These are phyloP conservation scores for Pseudochromis fuscus DNA, from an alignment of 2,797 vertebrate species.

Conservation along the genomic window DNA sequence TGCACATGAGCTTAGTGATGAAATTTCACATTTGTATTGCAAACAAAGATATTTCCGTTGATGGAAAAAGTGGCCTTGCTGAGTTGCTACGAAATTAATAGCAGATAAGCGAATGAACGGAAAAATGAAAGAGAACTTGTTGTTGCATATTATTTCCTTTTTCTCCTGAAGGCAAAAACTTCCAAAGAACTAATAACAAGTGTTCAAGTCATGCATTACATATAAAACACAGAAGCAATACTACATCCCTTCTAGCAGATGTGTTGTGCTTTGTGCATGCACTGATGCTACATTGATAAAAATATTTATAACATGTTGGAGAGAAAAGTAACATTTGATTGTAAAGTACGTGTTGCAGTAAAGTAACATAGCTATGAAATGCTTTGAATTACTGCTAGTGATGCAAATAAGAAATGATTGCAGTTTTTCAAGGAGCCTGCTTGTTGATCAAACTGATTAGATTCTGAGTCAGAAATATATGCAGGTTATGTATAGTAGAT, in stretches of 20 bases:
- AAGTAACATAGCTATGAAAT: background rate
- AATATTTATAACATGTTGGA: background rate
- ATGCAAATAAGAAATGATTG: background rate
- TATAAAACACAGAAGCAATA: background rate
- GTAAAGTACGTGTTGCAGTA: background rate
- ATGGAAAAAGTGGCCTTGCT: background rate
- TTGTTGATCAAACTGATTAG: background rate
- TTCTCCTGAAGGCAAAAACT: background rate
- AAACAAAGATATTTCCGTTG: slow-evolving; percentile 12
- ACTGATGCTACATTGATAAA: background rate
- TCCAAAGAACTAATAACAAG: background rate
- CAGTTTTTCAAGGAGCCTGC: background rate
- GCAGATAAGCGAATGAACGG: slow-evolving; percentile 17
- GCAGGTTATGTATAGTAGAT: background rate
- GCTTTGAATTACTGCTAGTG: background rate
- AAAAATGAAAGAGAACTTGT: slow-evolving; percentile 14
- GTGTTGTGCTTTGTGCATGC: background rate
- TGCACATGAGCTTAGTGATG: slow-evolving; percentile 1
- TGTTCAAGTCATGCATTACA: background rate
- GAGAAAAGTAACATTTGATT: background rate
- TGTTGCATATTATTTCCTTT: slow-evolving; percentile 10
- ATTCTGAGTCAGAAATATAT: slow-evolving; percentile 1
- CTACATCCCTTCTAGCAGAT: background rate
- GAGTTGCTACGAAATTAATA: slow-evolving; percentile 10
- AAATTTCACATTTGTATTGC: slow-evolving; percentile 10